These are phyloP conservation scores for Heliopora coerulea DNA, from an alignment of 92 coral and sea anemone species.

Conservation along the genomic window DNA sequence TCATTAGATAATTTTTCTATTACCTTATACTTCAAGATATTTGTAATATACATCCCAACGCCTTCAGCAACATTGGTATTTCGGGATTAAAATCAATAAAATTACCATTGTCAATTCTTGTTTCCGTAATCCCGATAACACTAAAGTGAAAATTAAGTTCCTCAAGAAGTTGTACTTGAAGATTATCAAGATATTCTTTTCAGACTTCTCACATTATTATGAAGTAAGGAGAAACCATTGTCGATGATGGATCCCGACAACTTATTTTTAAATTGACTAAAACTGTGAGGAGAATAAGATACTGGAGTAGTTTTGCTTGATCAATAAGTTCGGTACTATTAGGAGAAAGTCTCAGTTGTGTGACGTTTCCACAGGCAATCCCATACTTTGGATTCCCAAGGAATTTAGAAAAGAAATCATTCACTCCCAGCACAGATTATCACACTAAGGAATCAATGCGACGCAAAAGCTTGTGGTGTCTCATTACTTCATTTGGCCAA, in stretches of 20 bases:
- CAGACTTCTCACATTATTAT: slow-evolving; percentile 50
- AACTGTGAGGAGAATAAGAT: slow-evolving; percentile 49
- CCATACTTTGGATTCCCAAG: too few species aligned
- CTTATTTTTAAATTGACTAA: slow-evolving; percentile 25
- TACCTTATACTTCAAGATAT: slow-evolving; percentile 24
- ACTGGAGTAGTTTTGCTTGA: too few species aligned
- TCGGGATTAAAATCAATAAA: slow-evolving; percentile 15
- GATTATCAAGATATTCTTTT: slow-evolving; percentile 50
- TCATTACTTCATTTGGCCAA: too few species aligned
- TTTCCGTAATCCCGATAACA: slow-evolving; percentile 60
- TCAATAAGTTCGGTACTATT: too few species aligned
- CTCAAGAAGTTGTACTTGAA: slow-evolving; percentile 50
- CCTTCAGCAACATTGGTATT: slow-evolving; percentile 16
- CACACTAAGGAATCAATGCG: too few species aligned
- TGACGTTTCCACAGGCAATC: too few species aligned
- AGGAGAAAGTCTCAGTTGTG: too few species aligned
- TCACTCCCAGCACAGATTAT: too few species aligned
- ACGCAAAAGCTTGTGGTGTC: too few species aligned
- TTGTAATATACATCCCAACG: slow-evolving; percentile 11
- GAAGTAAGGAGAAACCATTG: slow-evolving; percentile 19
- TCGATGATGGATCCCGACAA: neutral
- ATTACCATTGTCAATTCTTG: slow-evolving; percentile 38
- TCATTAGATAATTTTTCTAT: slow-evolving; percentile 54
- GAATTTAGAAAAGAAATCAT: too few species aligned
- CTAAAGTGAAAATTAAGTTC: slow-evolving; percentile 49